Evolutionary conservation across 2,797 vertebrate species (phyloP).

Genomic region (Mormyrops attenuatus): DNA sequence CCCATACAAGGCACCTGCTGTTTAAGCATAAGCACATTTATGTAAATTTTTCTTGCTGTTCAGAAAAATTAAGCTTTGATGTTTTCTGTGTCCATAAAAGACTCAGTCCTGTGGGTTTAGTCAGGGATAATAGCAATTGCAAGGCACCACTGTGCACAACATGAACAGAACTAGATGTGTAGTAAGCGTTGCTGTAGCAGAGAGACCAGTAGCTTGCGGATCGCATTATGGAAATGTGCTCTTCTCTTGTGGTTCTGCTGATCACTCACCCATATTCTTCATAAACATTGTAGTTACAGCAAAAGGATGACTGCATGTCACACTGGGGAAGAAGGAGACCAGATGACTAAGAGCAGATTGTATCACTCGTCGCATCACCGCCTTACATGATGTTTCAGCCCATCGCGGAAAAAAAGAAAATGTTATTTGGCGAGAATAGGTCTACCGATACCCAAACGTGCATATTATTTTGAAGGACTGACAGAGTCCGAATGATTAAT

Average conservation of each 20-base stretch:
- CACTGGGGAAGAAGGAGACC: not conserved
- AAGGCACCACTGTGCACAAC: not conserved
- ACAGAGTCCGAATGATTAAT: slow-evolving; percentile 1
- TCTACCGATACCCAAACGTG: not conserved
- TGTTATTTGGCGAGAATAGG: not conserved
- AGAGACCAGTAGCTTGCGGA: not conserved
- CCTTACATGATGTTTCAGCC: not conserved
- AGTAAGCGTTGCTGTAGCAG: not conserved
- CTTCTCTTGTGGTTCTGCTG: not conserved
- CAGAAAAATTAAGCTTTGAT: slow-evolving; percentile 3
- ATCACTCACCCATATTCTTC: not conserved
- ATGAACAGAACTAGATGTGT: not conserved
- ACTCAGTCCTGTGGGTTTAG: not conserved
- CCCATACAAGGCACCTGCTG: not conserved
- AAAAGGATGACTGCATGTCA: not conserved
- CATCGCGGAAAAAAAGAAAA: not conserved
- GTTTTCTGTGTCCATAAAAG: not conserved
- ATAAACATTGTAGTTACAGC: not conserved
- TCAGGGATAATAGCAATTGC: not conserved
- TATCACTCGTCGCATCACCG: not conserved
- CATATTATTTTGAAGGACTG: not conserved
- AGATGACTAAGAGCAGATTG: not conserved
- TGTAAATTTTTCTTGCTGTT: not conserved
- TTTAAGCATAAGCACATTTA: not conserved
- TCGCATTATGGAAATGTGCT: not conserved